phyloP scores from a whole-genome alignment of 2,797 vertebrate species.

The Pangasius djambal region DNA sequence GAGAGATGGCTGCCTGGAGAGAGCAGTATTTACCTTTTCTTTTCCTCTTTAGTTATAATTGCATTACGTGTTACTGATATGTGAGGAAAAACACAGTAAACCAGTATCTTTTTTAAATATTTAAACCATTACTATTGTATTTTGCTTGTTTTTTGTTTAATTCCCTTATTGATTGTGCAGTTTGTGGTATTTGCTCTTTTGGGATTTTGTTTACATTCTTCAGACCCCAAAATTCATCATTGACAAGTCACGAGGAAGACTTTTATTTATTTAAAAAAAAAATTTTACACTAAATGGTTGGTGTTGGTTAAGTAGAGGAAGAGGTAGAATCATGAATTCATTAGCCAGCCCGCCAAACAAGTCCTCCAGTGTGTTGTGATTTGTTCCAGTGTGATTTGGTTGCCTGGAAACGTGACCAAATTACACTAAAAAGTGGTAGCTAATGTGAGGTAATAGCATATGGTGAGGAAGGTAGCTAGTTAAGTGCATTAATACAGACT shows the following conservation, averaged over 20 bases:
- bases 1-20: background rate
- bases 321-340: background rate
- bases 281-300: background rate
- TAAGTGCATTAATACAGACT: background rate
- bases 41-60: too few relatives aligned
- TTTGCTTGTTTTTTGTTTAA: background rate
- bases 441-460: background rate
- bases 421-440: background rate
- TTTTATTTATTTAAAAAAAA: background rate
- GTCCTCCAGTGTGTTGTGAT: background rate
- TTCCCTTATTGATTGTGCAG: background rate
- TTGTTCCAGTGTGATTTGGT: background rate
- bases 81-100: background rate
- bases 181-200: background rate
- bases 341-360: background rate
- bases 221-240: background rate
- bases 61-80: background rate
- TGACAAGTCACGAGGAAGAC: background rate
- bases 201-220: conserved; percentile 10
- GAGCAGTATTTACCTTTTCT: background rate
- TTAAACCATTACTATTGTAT: background rate
- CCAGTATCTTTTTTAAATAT: background rate
- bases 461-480: background rate
- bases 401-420: background rate
- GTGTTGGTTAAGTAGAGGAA: background rate